phyloP scores from a whole-genome alignment of 2,888 invertebrate species.

The Trichopria drosophilae region DNA sequence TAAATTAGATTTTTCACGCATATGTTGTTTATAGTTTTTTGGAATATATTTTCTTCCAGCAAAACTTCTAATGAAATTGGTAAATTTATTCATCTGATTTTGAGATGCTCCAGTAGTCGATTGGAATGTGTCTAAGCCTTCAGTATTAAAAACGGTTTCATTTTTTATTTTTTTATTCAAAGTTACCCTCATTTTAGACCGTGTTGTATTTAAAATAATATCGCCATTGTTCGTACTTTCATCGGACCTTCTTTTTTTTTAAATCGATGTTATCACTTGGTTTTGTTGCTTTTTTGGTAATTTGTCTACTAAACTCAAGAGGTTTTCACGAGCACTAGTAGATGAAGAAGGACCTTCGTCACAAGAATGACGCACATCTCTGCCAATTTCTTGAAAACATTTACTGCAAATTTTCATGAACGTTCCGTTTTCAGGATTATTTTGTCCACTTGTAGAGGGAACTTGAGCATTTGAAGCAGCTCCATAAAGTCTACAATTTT shows the following conservation, averaged over 20 bases:
- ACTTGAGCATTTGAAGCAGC: neutral
- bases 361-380: slow-evolving; percentile 6
- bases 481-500: neutral
- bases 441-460: too few relatives aligned
- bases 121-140: slow-evolving; percentile 11
- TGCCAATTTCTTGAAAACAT: slow-evolving; percentile 11
- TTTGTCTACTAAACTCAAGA: slow-evolving; percentile 4
- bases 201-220: neutral
- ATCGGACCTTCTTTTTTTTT: neutral
- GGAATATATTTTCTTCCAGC: slow-evolving; percentile 10
- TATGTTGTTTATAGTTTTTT: slow-evolving; percentile 8
- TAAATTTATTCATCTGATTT: slow-evolving; percentile 10
- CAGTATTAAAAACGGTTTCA: too few relatives aligned
- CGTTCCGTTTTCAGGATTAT: neutral
- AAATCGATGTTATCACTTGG: slow-evolving; percentile 2
- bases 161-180: too few relatives aligned
- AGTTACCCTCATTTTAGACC: slow-evolving; percentile 1
- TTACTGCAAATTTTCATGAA: neutral
- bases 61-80: slow-evolving; percentile 3
- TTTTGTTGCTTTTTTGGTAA: too few relatives aligned
- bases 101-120: slow-evolving; percentile 5
- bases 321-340: slow-evolving; percentile 2
- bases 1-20: slow-evolving; percentile 7
- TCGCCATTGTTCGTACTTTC: neutral
- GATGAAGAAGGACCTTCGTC: slow-evolving; percentile 6